phyloP scores from a whole-genome alignment of 1,140 invertebrate species.

The Rhynchophorus ferrugineus region DNA sequence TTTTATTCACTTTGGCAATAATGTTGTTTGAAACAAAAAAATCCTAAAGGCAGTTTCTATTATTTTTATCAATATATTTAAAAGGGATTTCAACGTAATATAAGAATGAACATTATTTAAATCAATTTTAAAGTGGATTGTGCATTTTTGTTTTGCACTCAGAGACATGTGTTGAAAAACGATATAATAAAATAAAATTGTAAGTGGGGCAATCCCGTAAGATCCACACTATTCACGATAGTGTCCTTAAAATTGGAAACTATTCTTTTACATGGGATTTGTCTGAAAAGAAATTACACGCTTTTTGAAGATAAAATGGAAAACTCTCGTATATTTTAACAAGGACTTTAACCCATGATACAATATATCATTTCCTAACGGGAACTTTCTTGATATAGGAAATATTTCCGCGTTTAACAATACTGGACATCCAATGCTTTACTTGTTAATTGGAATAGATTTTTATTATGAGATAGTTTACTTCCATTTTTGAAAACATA shows the following conservation, averaged over 20 bases:
- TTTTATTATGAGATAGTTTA: too few relatives aligned
- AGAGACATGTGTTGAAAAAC: conserved; percentile 5
- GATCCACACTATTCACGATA: conserved; percentile 18
- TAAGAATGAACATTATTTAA: too few relatives aligned
- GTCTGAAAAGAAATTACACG: conserved; percentile 20
- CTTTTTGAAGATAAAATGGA: conserved; percentile 24
- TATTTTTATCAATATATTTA: too few relatives aligned
- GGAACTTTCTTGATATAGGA: conserved; percentile 19
- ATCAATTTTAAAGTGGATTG: too few relatives aligned
- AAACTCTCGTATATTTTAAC: conserved; percentile 26
- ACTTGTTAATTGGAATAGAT: too few relatives aligned
- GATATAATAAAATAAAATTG: conserved; percentile 16
- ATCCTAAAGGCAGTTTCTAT: too few relatives aligned
- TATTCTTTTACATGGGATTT: conserved; percentile 25
- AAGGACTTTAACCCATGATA: conserved; percentile 21
- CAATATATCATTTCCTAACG: conserved; percentile 24
- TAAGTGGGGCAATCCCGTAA: conserved; percentile 15
- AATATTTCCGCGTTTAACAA: conserved; percentile 10
- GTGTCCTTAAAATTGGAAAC: conserved; percentile 25
- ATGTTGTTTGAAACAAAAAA: too few relatives aligned
- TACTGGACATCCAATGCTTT: conserved; percentile 9
- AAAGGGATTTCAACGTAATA: too few relatives aligned
- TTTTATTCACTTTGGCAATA: too few relatives aligned
- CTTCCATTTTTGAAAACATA: too few relatives aligned
- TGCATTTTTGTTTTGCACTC: neutral